Evolutionary conservation across 2,888 invertebrate species (phyloP), one percentile per base, ranked within the genome.

Genomic region (Ectemnius lituratus): DNA sequence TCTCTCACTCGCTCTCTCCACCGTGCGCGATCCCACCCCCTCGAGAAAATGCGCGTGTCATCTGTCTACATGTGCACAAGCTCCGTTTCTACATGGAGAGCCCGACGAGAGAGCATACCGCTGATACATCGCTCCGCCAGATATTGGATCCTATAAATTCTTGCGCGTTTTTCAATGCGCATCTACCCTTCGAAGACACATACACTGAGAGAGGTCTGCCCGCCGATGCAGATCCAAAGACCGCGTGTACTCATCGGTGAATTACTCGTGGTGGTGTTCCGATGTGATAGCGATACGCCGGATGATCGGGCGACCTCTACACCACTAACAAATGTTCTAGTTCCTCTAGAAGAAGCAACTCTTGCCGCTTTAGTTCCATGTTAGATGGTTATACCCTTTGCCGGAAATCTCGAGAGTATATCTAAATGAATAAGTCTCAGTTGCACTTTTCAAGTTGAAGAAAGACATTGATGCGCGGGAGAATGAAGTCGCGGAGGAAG

Each of bases 91-190:
- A 57, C 67, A 64, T 59, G 64, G 60, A 61, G 46, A 4, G 46
- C 52, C 23, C 45, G 28, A 58, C 46, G 16, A 13, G 16, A 13
- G 27, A 56, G 18, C 59, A 20, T 62, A 58, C 45, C 68, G 37
- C 72, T 80, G 83, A 85, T 85, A 84, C 78, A 84, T 83, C 70
- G 84, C 78, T 76, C 83, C 84, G 79, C 75, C 80, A 70, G 80
- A 86, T 86, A 87, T 86, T 84, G 84, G 81, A 82, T 82, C 81
- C 78, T 83, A 85, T 84, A 84, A 84, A 87, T 83, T 82, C 73
- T 75, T 70, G 14, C 58, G 73, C 76, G 66, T 75, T 66, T 66
- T 76, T 69, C 80, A 73, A 66, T 62, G 76, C 8, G 70, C 66
- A 71, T 61, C 37, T 37, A 37, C 37, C 37, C 37, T 37, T 37